phyloP scores from a whole-genome alignment of 2,113 vertebrate species.

The Actenoides lindsayi region DNA sequence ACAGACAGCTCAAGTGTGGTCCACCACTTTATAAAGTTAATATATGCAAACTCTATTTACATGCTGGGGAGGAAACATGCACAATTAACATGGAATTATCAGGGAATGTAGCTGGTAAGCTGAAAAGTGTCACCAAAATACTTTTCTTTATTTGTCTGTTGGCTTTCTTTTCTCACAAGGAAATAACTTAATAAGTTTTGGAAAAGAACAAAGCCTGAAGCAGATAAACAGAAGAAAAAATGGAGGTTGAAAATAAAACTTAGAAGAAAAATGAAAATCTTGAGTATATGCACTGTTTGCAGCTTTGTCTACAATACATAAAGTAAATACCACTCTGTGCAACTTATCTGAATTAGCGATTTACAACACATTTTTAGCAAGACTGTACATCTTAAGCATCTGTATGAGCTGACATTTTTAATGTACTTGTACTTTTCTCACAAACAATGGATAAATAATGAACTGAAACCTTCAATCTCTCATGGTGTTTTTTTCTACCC shows the following conservation, averaged over 20 bases:
- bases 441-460: not conserved
- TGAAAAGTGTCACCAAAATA: not conserved
- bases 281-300: not conserved
- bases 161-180: not conserved
- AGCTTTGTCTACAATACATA: not conserved
- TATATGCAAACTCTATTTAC: not conserved
- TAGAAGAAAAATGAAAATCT: not conserved
- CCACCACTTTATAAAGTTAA: not conserved
- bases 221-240: not conserved
- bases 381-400: not conserved
- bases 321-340: not conserved
- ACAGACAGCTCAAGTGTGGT: not conserved
- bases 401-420: not conserved
- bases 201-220: not conserved
- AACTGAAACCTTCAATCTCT: not conserved
- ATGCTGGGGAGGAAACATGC: rapidly evolving
- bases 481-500: not conserved
- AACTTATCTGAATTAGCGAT: not conserved
- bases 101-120: not conserved
- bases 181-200: not conserved
- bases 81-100: not conserved
- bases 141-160: not conserved
- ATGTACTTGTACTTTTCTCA: not conserved
- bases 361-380: not conserved
- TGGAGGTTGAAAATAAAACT: not conserved